Conservation (phyloP, 2,888 invertebrate species). For the Caenorhabditis uteleia region DNA sequence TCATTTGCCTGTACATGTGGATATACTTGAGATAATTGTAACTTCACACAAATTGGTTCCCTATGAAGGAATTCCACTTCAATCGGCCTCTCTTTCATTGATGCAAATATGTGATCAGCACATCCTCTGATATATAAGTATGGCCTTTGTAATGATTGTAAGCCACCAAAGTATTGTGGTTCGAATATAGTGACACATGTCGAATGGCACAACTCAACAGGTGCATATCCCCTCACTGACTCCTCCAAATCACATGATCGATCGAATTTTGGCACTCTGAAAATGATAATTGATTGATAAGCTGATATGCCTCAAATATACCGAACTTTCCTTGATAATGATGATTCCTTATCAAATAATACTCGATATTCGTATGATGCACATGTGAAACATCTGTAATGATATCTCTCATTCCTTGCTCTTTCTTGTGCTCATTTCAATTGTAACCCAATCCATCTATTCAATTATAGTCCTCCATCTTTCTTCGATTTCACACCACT, state of each 20-base stretch:
- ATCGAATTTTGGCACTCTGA: slow-evolving; percentile 48
- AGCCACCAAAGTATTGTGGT: slow-evolving; percentile 54
- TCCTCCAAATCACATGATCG: slow-evolving; percentile 42
- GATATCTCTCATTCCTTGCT: too few species aligned
- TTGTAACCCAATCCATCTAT: background rate
- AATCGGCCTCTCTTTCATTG: slow-evolving; percentile 28
- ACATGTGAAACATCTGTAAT: slow-evolving; percentile 51
- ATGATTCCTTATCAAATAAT: slow-evolving; percentile 26
- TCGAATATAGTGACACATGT: slow-evolving; percentile 56
- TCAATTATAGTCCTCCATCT: too few species aligned
- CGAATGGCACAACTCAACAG: slow-evolving; percentile 42
- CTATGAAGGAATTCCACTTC: slow-evolving; percentile 50
- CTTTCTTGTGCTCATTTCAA: background rate
- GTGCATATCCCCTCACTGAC: slow-evolving; percentile 40
- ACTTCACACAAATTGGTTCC: slow-evolving; percentile 45
- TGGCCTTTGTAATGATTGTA: slow-evolving; percentile 45
- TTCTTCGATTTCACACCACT: too few species aligned
- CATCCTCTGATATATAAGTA: slow-evolving; percentile 55
- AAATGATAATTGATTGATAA: background rate
- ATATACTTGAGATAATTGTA: slow-evolving; percentile 52
- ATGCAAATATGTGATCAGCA: slow-evolving; percentile 45
- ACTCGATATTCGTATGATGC: slow-evolving; percentile 49
- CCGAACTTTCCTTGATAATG: slow-evolving; percentile 24
- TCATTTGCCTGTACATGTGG: slow-evolving; percentile 52
- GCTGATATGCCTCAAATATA: background rate